Evolutionary conservation across 1,140 invertebrate genomes (phyloP).

Genomic region (Temnothorax nylanderi): DNA sequence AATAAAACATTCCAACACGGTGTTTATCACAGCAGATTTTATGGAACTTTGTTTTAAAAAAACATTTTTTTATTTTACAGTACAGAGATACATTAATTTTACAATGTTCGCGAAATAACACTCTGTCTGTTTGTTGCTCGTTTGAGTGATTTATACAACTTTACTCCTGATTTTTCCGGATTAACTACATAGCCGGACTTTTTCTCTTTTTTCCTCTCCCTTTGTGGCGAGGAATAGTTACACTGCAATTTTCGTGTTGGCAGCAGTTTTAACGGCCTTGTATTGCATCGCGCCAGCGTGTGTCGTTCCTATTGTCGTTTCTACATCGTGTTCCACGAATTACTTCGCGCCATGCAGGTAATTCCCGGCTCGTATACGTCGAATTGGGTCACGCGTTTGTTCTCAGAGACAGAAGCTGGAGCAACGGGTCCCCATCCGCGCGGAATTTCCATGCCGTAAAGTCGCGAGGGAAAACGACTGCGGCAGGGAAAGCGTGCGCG

Average conservation of each 20-base stretch:
- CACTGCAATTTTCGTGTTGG: neutral
- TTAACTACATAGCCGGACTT: neutral
- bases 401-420: neutral
- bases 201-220: neutral
- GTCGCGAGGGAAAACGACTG: neutral
- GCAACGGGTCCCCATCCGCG: slow-evolving; percentile 1
- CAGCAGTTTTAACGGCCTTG: slow-evolving; percentile 1
- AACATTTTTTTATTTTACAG: neutral
- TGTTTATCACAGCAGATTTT: neutral
- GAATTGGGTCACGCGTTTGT: slow-evolving; percentile 39
- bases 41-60: neutral
- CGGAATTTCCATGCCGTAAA: slow-evolving; percentile 51
- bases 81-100: neutral
- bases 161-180: neutral
- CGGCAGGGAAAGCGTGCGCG: neutral
- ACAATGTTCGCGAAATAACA: neutral
- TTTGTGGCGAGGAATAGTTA: neutral
- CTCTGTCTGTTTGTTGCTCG: neutral
- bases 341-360: slow-evolving; percentile 31
- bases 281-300: neutral
- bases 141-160: slow-evolving; percentile 3
- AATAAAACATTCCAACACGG: neutral
- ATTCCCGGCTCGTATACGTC: slow-evolving; percentile 29
- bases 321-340: slow-evolving; percentile 41
- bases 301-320: slow-evolving; percentile 26